phyloP scores from a whole-genome alignment of 2,888 invertebrate genomes.

The Mamestra brassicae region DNA sequence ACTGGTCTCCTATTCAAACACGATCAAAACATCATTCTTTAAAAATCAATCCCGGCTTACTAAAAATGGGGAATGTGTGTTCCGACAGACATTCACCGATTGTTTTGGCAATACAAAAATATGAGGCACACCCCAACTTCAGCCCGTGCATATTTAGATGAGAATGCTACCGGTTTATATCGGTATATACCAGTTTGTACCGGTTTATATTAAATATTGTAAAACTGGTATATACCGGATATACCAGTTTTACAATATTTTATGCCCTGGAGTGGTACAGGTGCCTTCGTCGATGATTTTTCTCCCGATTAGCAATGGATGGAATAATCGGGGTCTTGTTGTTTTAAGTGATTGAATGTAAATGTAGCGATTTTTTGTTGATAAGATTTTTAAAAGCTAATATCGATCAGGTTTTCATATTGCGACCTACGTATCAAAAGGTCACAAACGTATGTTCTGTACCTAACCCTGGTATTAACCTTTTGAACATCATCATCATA shows the following conservation, averaged over 20 bases:
- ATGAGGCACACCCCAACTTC: conserved; percentile 16
- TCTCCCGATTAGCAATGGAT: not conserved
- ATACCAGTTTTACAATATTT: not conserved
- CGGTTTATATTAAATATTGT: not conserved
- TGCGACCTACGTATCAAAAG: too few species aligned
- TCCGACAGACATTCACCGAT: conserved; percentile 35
- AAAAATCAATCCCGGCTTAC: conserved; percentile 28
- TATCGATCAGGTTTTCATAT: too few species aligned
- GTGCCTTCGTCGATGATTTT: not conserved
- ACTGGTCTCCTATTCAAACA: not conserved
- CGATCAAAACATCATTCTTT: conserved; percentile 15
- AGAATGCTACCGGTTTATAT: conserved; percentile 17
- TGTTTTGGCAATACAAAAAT: conserved; percentile 38
- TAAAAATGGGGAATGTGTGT: conserved; percentile 14
- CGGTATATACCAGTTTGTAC: not conserved
- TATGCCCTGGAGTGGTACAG: not conserved
- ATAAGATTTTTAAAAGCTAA: too few species aligned
- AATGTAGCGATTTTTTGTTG: not conserved
- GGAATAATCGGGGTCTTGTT: not conserved
- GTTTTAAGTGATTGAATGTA: not conserved
- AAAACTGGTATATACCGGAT: not conserved
- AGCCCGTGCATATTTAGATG: conserved; percentile 51
- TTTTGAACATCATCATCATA: too few species aligned
- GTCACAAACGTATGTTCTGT: too few species aligned
- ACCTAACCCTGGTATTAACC: too few species aligned